phyloP scores from a whole-genome alignment of 2,113 vertebrate genomes.

The Haplochromis vanheusdeni region DNA sequence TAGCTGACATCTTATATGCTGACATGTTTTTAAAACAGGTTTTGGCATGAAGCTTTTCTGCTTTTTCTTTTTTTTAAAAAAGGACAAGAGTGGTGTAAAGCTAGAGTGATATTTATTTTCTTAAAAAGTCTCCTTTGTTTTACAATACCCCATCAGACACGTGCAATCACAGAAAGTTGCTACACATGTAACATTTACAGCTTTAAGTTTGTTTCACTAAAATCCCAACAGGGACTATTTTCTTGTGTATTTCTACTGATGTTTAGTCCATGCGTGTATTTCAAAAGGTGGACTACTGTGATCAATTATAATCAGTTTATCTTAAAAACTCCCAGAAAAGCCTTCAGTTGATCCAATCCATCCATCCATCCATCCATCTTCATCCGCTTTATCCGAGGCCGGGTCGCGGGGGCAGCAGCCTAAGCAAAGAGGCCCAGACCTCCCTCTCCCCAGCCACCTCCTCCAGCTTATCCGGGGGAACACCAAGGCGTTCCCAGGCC shows the following conservation, averaged over 20 bases:
- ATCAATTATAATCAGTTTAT: background rate
- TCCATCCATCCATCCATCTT: too few species aligned
- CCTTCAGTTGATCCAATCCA: background rate
- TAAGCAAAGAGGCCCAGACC: too few species aligned
- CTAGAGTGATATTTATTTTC: background rate
- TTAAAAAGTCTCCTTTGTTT: background rate
- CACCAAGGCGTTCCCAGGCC: too few species aligned
- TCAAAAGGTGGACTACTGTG: background rate
- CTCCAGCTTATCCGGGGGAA: too few species aligned
- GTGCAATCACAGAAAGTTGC: background rate
- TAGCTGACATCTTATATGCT: background rate
- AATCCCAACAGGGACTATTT: background rate
- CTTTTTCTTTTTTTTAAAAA: accelerated
- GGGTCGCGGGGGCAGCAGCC: too few species aligned
- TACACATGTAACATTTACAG: background rate
- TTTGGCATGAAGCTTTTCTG: background rate
- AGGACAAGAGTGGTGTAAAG: background rate
- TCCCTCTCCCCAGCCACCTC: too few species aligned
- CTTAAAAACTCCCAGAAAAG: background rate
- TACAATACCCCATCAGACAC: background rate
- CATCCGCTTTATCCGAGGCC: too few species aligned
- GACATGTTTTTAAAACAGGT: background rate
- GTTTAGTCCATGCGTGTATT: background rate
- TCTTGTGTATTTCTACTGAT: background rate
- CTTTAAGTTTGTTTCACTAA: background rate